Percentiles rank a stretch among this genome's conserved stretches.
These are phyloP conservation scores for Mus musculus DNA, from an alignment of 2,113 vertebrate species.

Conservation along the genomic window GRCm39 chr1:119063501-119064000, in stretches of 20 bases:
- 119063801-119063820: not conserved
- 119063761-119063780: not conserved
- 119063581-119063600: not conserved
- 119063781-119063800: not conserved
- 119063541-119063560: not conserved
- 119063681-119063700: not conserved
- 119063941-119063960: not conserved
- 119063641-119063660: not conserved
- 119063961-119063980: not conserved
- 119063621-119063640: not conserved
- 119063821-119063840: not conserved
- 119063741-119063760: not conserved
- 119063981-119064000: conserved; percentile 12
- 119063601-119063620: not conserved
- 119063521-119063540: not conserved
- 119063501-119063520: not conserved
- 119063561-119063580: not conserved
- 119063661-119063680: not conserved
- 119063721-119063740: not conserved
- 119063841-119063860: conserved; percentile 2
- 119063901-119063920: not conserved
- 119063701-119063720: rapidly evolving
- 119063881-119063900: conserved; percentile 19
- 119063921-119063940: not conserved
- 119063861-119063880: not conserved